Conservation (phyloP, 2,888 invertebrate species). For the Ochropleura plecta region DNA sequence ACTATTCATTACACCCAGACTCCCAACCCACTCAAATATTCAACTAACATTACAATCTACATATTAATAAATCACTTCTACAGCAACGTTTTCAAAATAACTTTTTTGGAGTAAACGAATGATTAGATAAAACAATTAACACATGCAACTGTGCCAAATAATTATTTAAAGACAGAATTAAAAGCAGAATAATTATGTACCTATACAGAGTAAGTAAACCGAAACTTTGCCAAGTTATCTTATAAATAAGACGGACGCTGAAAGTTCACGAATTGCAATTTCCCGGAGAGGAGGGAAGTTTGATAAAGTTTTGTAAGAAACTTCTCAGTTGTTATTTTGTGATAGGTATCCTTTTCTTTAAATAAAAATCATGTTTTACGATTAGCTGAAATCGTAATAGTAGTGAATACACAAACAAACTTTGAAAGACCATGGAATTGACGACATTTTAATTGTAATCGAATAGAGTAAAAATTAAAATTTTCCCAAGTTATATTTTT, state of each 20-base stretch:
- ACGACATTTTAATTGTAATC: not conserved
- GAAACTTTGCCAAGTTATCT: constrained; percentile 58
- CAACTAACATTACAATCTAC: constrained; percentile 15
- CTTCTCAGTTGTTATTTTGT: constrained; percentile 14
- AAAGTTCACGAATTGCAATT: constrained; percentile 44
- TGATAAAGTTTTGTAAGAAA: constrained; percentile 21
- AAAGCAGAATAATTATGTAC: constrained; percentile 25
- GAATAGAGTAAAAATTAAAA: not conserved
- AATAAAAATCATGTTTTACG: not conserved
- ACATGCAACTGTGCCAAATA: constrained; percentile 47
- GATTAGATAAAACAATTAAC: constrained; percentile 42
- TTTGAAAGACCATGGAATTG: not conserved
- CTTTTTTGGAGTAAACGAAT: not conserved
- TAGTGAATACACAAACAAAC: constrained; percentile 6
- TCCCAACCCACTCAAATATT: constrained; percentile 36
- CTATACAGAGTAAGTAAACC: constrained; percentile 27
- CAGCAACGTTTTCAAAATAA: not conserved
- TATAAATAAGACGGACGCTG: constrained; percentile 54
- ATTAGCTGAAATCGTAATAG: not conserved
- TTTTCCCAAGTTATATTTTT: not conserved
- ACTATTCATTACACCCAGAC: constrained; percentile 65
- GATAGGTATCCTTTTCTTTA: not conserved
- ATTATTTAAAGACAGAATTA: constrained; percentile 35
- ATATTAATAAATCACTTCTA: constrained; percentile 10
- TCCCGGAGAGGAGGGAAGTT: constrained; percentile 32